Conservation (phyloP, 2,888 invertebrate genomes). For the Spilarctia lutea region DNA sequence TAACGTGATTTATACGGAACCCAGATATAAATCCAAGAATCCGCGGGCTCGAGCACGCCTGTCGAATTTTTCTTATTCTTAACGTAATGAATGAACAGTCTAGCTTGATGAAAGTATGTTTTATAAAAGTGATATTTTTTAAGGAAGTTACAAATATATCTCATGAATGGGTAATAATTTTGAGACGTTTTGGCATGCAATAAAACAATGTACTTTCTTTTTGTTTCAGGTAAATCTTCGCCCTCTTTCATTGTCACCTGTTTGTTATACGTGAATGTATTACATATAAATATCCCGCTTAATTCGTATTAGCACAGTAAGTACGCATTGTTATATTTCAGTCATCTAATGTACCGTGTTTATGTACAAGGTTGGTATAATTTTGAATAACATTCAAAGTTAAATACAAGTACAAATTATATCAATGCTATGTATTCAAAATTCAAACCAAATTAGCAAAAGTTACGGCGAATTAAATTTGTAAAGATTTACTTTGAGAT, state of each 20-base stretch:
- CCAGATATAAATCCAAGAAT: constrained; percentile 72
- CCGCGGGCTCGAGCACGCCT: constrained; percentile 64
- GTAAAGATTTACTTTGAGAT: constrained; percentile 32
- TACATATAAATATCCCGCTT: constrained; percentile 3
- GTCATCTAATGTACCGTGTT: constrained; percentile 12
- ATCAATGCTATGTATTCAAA: constrained; percentile 43
- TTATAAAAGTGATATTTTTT: neutral
- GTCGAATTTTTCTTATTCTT: constrained; percentile 66
- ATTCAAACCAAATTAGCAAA: constrained; percentile 44
- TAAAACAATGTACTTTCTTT: neutral
- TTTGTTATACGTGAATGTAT: neutral
- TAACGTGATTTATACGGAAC: constrained; percentile 76
- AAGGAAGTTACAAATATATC: neutral
- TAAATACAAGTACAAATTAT: constrained; percentile 41
- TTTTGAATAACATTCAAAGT: constrained; percentile 24
- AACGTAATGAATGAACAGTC: constrained; percentile 52
- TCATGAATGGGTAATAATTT: neutral
- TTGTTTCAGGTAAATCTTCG: constrained; percentile 1
- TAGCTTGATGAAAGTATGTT: constrained; percentile 1
- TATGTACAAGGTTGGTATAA: constrained; percentile 12
- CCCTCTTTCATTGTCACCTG: neutral
- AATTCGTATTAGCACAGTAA: constrained; percentile 4
- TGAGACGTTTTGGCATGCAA: neutral
- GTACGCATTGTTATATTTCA: constrained; percentile 3
- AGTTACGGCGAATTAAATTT: constrained; percentile 48